Evolutionary conservation across 2,888 invertebrate genomes (phyloP).

Genomic region (Coleophora deauratella): DNA sequence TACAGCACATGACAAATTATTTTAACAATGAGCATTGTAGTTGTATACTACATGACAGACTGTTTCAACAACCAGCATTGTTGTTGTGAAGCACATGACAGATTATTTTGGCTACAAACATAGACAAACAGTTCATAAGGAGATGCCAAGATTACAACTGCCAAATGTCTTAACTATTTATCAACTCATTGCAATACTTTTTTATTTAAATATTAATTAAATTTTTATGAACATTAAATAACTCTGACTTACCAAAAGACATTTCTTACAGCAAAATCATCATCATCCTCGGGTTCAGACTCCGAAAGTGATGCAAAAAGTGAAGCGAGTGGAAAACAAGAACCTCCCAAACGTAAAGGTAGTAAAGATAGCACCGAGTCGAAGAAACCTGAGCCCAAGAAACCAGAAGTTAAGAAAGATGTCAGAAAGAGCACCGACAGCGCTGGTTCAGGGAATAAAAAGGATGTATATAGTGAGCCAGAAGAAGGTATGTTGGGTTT

Average conservation of each 20-base stretch:
- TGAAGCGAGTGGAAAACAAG: constrained; percentile 51
- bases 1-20: too few relatives aligned
- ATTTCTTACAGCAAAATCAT: constrained; percentile 41
- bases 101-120: too few relatives aligned
- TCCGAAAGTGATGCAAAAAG: constrained; percentile 59
- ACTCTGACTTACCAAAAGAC: not conserved
- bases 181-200: too few relatives aligned
- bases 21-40: too few relatives aligned
- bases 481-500: constrained; percentile 79
- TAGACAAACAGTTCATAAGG: too few relatives aligned
- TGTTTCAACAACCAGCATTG: too few relatives aligned
- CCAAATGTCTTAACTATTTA: too few relatives aligned
- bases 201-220: too few relatives aligned
- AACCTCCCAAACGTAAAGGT: constrained; percentile 47
- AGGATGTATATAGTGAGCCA: constrained; percentile 80
- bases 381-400: constrained; percentile 19
- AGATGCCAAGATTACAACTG: too few relatives aligned
- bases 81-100: too few relatives aligned
- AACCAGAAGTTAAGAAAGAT: constrained; percentile 50
- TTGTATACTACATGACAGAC: too few relatives aligned
- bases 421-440: constrained; percentile 57
- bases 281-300: constrained; percentile 67
- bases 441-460: constrained; percentile 49
- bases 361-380: constrained; percentile 13
- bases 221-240: too few relatives aligned